Evolutionary conservation across 2,113 vertebrate species (phyloP), one percentile per base, ranked within the genome.

Genomic region (Andinoacara biseriatus): DNA sequence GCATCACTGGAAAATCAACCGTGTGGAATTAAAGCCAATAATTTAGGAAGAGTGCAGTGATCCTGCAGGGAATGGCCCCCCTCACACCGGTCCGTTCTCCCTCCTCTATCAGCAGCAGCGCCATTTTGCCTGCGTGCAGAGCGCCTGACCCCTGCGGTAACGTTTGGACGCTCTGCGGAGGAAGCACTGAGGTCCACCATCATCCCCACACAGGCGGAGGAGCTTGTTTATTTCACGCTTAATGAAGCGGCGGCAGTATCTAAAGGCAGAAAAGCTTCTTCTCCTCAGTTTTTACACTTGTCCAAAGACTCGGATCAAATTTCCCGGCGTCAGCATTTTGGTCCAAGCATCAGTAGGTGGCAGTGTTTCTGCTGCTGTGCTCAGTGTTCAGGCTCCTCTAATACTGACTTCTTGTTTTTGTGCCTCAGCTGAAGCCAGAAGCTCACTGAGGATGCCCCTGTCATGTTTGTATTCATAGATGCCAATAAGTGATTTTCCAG

Each of bases 111-210:
- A 54, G 38, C 85, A 75, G 74, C 86, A 84, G 65, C 56, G 35
- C 89, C 90, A 93, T 90, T 90, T 88, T 92, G 76, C 82, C 49
- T 78, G 78, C 63, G 5, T 81, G 80, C 82, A 82, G 63, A 85
- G 84, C 52, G 86, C 85, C 90, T 91, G 76, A 88, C 38, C 78
- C 59, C 67, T 75, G 79, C 67, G 76, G 63, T 79, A 40, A 81
- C 22, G 77, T 62, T 76, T 59, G 84, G 67, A 33, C n/a, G 29
- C 84, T 86, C 76, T 86, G 79, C 75, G 76, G 63, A 76, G 86
- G 74, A 74, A 65, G 56, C 76, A 20, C 82, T 20, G 76, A 75
- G 76, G 18, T 74, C 26, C 78, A 58, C 80, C 84, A 74, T 43
- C 38, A 58, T 52, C 80, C 29, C 43, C 69, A 13, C 58, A 13